Base-by-base conservation (phyloP, 2,113 vertebrate species). In the Burhinus oedicnemus region DNA sequence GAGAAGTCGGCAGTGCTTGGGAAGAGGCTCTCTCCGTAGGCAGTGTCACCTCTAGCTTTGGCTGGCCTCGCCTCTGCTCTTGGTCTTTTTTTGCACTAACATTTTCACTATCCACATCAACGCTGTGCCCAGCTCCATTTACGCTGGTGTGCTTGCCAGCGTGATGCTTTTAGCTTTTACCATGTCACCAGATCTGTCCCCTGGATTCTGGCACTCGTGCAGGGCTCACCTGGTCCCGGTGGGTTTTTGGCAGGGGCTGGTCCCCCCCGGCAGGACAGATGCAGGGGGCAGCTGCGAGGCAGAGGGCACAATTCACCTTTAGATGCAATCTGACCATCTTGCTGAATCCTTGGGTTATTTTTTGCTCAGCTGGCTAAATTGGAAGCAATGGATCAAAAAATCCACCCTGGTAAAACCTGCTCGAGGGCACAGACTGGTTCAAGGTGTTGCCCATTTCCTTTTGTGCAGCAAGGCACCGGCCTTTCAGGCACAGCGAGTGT, bases 251-350 rank as follows among this genome's bases (percentile, higher is more conserved):
- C 64, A 82, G 42, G 51, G 55, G 13, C 40, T 40, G 40, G 40
- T 40, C 40, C 40, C 8, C 40, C 40, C 55, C 5, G 6, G 26
- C 74, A 61, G 45, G 65, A n/a, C 30, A 36, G 71, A 21, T n/a
- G 40, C 60, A 29, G 75, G 25, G 62, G 25, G 40, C 40, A 40
- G 40, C 66, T 87, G 72, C 1, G 2, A 69, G 54, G 54, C 49
- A 68, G 64, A 34, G 0, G 0, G 19, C n/a, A 77, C 6, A 2
- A 44, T 36, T 84, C 61, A 30, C 66, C 55, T 82, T 60, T 15
- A 68, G 38, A 15, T 74, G 61, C 69, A 40, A 0, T 29, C 26
- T 3, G 1, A n/a, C 58, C 2, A 0, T 52, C 19, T 19, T 66
- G 25, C 44, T 51, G 82, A 76, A 23, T 44, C 40, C 47, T 30